phyloP scores from a whole-genome alignment of 2,888 invertebrate species.

The Drosophila tanythrix region DNA sequence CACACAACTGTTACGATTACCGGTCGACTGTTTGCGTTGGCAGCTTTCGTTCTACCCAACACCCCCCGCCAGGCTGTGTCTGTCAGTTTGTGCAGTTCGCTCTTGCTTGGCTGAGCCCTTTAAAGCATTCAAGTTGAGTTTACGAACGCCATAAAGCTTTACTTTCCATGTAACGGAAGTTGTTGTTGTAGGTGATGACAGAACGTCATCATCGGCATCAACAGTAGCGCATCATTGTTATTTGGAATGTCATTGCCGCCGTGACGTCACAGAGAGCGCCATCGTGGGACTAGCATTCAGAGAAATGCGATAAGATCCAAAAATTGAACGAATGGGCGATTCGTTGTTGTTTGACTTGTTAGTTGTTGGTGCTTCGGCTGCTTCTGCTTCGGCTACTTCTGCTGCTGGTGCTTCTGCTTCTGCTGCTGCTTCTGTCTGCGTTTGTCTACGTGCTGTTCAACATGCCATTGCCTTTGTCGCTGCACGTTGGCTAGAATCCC shows the following conservation, averaged over 20 bases:
- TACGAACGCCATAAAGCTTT: conserved; percentile 39
- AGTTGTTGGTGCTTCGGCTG: conserved; percentile 22
- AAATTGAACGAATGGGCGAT: conserved; percentile 14
- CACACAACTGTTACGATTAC: conserved; percentile 20
- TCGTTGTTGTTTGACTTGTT: conserved; percentile 19
- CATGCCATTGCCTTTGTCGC: conserved; percentile 25
- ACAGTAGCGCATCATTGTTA: conserved; percentile 38
- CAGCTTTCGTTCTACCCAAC: background rate
- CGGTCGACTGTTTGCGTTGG: conserved; percentile 1
- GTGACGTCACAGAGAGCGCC: conserved; percentile 49
- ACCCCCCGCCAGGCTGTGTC: background rate
- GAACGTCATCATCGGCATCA: conserved; percentile 42
- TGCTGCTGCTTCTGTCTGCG: conserved; percentile 27
- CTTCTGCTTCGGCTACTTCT: conserved; percentile 7
- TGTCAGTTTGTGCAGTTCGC: background rate
- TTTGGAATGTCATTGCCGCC: conserved; percentile 40
- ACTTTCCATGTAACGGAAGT: conserved; percentile 12
- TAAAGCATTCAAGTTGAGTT: conserved; percentile 39
- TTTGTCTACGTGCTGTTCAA: conserved; percentile 54
- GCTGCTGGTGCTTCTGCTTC: conserved; percentile 11
- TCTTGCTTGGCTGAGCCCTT: conserved; percentile 23
- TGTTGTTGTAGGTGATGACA: conserved; percentile 21
- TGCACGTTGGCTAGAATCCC: conserved; percentile 43
- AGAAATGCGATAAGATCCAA: conserved; percentile 18
- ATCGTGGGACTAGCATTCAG: conserved; percentile 11